Evolutionary conservation across 2,797 vertebrate species (phyloP), one percentile per base, ranked within the genome.

Genomic region (Meriones psammophilus): DNA sequence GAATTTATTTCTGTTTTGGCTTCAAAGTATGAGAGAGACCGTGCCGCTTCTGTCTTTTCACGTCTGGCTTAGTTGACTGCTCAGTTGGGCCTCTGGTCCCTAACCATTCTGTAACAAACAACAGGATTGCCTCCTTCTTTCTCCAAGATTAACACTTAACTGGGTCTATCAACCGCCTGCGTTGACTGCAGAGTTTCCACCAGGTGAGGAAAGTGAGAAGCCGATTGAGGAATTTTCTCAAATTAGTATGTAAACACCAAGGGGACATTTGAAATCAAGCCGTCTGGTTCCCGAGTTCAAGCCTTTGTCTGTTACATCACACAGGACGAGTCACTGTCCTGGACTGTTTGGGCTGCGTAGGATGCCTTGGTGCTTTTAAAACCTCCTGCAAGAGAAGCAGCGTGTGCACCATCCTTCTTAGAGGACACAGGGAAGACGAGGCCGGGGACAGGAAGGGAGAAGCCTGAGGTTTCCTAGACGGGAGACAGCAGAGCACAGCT

Each of bases 21-120:
- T 18, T 46, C 17, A 24, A 60, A 17, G 3, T 50, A 4, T 30
- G 39, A 79, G 54, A n/a, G 64, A 64, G 30, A 50, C 39, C 3
- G 22, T 22, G 33, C 8, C 17, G 22, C 10, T 30, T 6, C 10
- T 28, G 46, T 28, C 15, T 60, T 60, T 50, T 36, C 5, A 3
- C 33, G 39, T 60, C 81, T 62, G 54, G 24, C 24, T 68, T 62
- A 69, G 68, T 46, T 71, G 26, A 60, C 39, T 60, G 20, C 12
- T n/a, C 20, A 76, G 9, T 1, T 8, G 20, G 9, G 0, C 3
- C 24, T 64, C 2, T 1, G 0, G 22, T 15, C 56, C 26, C 42
- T 28, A 74, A 54, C 20, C 42, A 89, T 33, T 56, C 14, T 58
- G n/a, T 30, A 56, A 33, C n/a, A 7, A 20, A 22, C 33, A 17